Conservation (phyloP, 2,113 vertebrate species). For the Vicugna pacos region DNA sequence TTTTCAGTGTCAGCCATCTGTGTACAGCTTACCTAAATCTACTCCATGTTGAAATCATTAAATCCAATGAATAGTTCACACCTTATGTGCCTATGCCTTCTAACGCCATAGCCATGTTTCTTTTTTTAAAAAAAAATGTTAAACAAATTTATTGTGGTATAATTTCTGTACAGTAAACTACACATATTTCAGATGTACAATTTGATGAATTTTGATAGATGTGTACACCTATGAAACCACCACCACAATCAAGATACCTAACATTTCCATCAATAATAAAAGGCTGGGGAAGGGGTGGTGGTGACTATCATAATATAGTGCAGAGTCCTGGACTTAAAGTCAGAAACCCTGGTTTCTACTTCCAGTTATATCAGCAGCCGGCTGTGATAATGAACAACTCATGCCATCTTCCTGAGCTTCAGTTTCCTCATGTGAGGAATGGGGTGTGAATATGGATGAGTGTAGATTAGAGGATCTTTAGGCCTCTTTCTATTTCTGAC, state of each 20-base stretch:
- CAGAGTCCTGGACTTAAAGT: neutral
- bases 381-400: neutral
- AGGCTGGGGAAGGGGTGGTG: neutral
- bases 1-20: neutral
- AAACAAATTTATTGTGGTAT: too few species aligned
- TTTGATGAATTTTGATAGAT: too few species aligned
- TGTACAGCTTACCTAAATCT: neutral
- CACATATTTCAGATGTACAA: too few species aligned
- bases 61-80: neutral
- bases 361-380: neutral
- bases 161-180: too few species aligned
- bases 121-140: neutral
- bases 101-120: neutral
- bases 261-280: too few species aligned
- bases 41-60: constrained; percentile 26
- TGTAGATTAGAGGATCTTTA: constrained; percentile 25
- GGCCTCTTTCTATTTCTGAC: neutral
- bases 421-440: neutral
- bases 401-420: neutral
- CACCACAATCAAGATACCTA: too few species aligned
- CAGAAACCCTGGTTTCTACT: neutral
- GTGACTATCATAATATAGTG: neutral
- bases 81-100: neutral
- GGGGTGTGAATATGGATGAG: neutral
- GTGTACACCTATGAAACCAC: too few species aligned